Evolutionary conservation across 2,888 invertebrate species (phyloP).

Genomic region (Drosophila lutescens): DNA sequence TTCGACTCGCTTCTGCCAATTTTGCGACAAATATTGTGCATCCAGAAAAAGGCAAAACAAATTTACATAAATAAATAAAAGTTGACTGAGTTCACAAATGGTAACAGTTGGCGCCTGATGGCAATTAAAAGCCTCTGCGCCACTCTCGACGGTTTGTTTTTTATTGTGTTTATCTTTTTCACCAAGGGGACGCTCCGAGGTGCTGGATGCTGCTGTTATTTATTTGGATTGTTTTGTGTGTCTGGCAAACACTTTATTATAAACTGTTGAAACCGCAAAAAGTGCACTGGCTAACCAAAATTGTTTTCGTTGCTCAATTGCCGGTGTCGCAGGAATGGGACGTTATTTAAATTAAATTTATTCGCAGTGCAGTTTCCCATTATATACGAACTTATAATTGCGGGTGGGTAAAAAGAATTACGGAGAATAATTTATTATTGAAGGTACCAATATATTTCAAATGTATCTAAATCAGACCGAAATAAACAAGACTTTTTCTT

Average conservation of each 20-base stretch:
- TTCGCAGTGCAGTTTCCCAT: neutral
- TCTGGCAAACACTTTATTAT: slow-evolving; percentile 68
- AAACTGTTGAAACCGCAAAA: slow-evolving; percentile 68
- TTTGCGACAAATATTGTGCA: slow-evolving; percentile 64
- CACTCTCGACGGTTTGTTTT: slow-evolving; percentile 29
- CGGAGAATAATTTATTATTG: too few species aligned
- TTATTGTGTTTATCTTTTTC: slow-evolving; percentile 40
- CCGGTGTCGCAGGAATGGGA: neutral
- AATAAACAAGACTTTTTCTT: neutral
- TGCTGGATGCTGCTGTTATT: slow-evolving; percentile 25
- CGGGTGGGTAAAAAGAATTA: too few species aligned
- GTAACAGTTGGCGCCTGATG: slow-evolving; percentile 73
- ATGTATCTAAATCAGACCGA: neutral
- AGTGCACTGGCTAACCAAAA: slow-evolving; percentile 39
- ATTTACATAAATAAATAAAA: slow-evolving; percentile 80
- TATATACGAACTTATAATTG: too few species aligned
- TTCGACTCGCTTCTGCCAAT: slow-evolving; percentile 63
- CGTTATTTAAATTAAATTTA: neutral
- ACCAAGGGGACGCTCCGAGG: slow-evolving; percentile 22
- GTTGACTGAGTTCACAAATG: slow-evolving; percentile 57
- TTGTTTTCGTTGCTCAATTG: slow-evolving; percentile 29
- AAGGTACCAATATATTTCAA: neutral
- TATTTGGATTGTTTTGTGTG: slow-evolving; percentile 49
- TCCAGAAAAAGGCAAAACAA: slow-evolving; percentile 39
- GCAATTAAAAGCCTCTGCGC: slow-evolving; percentile 70